Conservation (phyloP, 2,113 vertebrate genomes). For the Nycticryphes semicollaris region DNA sequence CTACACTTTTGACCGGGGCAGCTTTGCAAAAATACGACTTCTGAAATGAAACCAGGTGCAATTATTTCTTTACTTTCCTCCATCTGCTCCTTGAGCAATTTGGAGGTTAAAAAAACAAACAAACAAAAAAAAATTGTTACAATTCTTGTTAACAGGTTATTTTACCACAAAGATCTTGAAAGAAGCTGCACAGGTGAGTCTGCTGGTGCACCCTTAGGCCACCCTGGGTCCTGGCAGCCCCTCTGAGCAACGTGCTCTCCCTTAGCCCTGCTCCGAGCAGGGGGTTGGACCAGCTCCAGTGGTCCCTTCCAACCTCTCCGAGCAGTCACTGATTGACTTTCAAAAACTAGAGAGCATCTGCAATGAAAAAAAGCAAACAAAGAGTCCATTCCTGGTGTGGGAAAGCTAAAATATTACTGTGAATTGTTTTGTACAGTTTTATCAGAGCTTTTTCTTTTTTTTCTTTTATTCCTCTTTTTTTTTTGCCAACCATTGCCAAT, state of each 20-base stretch:
- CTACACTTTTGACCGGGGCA: slow-evolving; percentile 79
- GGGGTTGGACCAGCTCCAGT: neutral
- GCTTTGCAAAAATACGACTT: slow-evolving; percentile 87
- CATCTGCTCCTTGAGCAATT: slow-evolving; percentile 59
- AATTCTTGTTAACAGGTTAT: slow-evolving; percentile 63
- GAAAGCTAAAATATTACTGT: slow-evolving; percentile 90
- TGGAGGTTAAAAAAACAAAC: slow-evolving; percentile 20
- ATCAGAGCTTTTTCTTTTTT: slow-evolving; percentile 74
- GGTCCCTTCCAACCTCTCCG: slow-evolving; percentile 23
- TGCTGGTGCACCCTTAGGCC: slow-evolving; percentile 20
- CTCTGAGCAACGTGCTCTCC: slow-evolving; percentile 46
- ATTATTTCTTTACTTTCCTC: slow-evolving; percentile 78
- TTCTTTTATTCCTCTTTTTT: slow-evolving; percentile 35
- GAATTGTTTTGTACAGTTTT: slow-evolving; percentile 90
- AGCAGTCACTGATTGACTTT: slow-evolving; percentile 75
- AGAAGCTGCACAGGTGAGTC: slow-evolving; percentile 54
- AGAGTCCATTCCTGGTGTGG: slow-evolving; percentile 80
- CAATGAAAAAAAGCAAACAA: slow-evolving; percentile 53
- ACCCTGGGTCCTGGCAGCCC: slow-evolving; percentile 7
- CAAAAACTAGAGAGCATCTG: slow-evolving; percentile 77
- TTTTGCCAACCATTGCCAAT: slow-evolving; percentile 88
- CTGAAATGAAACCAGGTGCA: slow-evolving; percentile 87
- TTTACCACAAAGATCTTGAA: slow-evolving; percentile 67
- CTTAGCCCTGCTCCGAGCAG: neutral
- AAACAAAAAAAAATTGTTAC: slow-evolving; percentile 8